Evolutionary conservation across 2,113 vertebrate genomes (phyloP).

Genomic region (Gopherus evgoodei): DNA sequence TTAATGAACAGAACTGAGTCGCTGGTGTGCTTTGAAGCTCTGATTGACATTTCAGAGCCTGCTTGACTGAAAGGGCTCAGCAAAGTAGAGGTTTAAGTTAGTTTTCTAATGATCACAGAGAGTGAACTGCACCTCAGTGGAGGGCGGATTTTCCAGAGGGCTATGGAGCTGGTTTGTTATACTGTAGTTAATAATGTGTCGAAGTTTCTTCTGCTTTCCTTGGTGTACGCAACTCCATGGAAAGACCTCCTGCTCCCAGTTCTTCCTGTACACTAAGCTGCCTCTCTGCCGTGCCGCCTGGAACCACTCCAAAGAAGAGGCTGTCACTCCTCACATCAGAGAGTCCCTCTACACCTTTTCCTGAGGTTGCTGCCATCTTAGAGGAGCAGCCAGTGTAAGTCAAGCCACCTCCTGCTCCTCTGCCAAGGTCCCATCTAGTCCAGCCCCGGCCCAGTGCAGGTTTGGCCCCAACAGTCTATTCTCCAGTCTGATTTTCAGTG

Average conservation of each 20-base stretch:
- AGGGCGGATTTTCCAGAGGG: accelerated
- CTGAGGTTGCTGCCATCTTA: background rate
- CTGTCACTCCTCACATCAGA: too few species aligned
- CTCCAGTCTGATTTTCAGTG: background rate
- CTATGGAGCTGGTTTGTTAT: background rate
- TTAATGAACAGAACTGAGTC: background rate
- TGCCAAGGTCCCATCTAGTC: background rate
- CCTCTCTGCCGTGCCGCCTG: background rate
- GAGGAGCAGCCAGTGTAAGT: background rate
- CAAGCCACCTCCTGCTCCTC: background rate
- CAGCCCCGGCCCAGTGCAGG: background rate
- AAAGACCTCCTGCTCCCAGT: accelerated
- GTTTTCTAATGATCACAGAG: accelerated
- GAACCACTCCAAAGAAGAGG: accelerated
- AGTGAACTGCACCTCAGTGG: background rate
- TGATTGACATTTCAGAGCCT: background rate
- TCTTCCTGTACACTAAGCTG: background rate
- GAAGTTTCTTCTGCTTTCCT: background rate
- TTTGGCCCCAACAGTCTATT: background rate
- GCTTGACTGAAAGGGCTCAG: background rate
- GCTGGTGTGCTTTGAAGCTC: background rate
- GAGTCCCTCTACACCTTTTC: background rate
- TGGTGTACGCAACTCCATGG: background rate
- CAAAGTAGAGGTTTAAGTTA: background rate
- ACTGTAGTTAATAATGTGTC: background rate